Conservation (phyloP, 2,113 vertebrate species). For the Puma concolor region DNA sequence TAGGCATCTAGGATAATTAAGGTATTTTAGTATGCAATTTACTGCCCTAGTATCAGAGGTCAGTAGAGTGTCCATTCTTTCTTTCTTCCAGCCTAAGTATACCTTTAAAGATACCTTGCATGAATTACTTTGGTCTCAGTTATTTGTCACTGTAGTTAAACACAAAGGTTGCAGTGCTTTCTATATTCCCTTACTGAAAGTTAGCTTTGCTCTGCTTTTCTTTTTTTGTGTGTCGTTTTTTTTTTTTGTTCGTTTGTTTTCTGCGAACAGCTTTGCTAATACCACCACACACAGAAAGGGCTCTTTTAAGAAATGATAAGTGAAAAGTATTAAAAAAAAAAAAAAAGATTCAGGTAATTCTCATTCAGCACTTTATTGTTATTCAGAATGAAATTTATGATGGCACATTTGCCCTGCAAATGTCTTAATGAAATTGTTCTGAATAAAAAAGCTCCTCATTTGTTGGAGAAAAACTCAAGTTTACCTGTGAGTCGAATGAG, state of each 20-base stretch:
- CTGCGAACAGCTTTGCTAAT: constrained; percentile 90
- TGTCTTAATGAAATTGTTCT: constrained; percentile 93
- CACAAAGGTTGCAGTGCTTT: constrained; percentile 81
- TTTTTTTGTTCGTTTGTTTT: constrained; percentile 61
- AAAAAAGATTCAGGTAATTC: constrained; percentile 90
- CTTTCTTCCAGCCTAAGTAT: constrained; percentile 79
- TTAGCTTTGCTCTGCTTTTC: constrained; percentile 77
- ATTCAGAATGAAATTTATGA: constrained; percentile 90
- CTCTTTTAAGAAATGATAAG: constrained; percentile 91
- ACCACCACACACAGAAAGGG: constrained; percentile 91
- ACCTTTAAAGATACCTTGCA: constrained; percentile 85
- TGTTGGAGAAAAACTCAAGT: constrained; percentile 73
- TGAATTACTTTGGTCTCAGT: constrained; percentile 83
- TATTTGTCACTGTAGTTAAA: constrained; percentile 78
- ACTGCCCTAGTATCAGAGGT: constrained; percentile 80
- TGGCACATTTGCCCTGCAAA: constrained; percentile 91
- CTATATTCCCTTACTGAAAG: constrained; percentile 80
- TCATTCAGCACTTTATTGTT: constrained; percentile 98
- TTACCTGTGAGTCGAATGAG: constrained; percentile 78
- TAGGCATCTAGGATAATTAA: constrained; percentile 83
- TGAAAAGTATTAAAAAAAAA: constrained; percentile 80
- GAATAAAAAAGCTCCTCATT: constrained; percentile 89
- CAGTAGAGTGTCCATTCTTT: constrained; percentile 83
- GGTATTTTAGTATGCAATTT: constrained; percentile 79
- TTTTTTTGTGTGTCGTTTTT: constrained; percentile 43